These are phyloP conservation scores for Pipistrellus nathusii DNA, from an alignment of 2,797 vertebrate genomes.

Conservation along the genomic window DNA sequence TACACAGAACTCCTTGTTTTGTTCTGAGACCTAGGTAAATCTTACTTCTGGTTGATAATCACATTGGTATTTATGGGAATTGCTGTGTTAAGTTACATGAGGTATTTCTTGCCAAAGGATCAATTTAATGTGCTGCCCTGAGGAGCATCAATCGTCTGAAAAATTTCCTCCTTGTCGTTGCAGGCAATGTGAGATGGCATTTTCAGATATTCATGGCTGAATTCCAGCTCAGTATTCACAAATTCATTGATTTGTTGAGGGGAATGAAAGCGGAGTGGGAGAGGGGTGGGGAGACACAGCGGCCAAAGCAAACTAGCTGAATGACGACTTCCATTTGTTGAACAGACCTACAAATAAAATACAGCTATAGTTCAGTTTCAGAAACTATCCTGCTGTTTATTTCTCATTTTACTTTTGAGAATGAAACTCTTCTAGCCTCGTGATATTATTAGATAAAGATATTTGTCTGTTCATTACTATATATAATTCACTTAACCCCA, in stretches of 20 bases:
- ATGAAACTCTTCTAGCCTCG: neutral
- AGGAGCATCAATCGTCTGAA: slow-evolving; percentile 82
- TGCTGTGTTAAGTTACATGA: slow-evolving; percentile 79
- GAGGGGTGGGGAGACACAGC: slow-evolving; percentile 51
- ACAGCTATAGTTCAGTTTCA: slow-evolving; percentile 35
- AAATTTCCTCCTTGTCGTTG: slow-evolving; percentile 86
- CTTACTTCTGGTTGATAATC: slow-evolving; percentile 76
- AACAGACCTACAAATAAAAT: slow-evolving; percentile 34
- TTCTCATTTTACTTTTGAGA: slow-evolving; percentile 7
- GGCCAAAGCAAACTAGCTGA: slow-evolving; percentile 80
- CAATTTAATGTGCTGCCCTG: slow-evolving; percentile 81
- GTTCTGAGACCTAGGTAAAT: slow-evolving; percentile 63
- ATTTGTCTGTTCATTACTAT: neutral
- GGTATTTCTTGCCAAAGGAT: slow-evolving; percentile 82
- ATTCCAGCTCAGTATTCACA: slow-evolving; percentile 85
- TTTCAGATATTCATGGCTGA: slow-evolving; percentile 84
- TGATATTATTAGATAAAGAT: neutral
- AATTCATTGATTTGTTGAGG: slow-evolving; percentile 85
- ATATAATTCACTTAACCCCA: neutral
- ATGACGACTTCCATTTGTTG: slow-evolving; percentile 73
- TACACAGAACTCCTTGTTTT: slow-evolving; percentile 27
- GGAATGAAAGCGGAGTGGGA: slow-evolving; percentile 79
- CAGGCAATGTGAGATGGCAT: slow-evolving; percentile 82
- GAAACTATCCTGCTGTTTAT: slow-evolving; percentile 50
- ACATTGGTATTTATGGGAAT: slow-evolving; percentile 84